These are phyloP conservation scores for Cichladusa arquata DNA, from an alignment of 2,113 vertebrate genomes.

Conservation along the genomic window DNA sequence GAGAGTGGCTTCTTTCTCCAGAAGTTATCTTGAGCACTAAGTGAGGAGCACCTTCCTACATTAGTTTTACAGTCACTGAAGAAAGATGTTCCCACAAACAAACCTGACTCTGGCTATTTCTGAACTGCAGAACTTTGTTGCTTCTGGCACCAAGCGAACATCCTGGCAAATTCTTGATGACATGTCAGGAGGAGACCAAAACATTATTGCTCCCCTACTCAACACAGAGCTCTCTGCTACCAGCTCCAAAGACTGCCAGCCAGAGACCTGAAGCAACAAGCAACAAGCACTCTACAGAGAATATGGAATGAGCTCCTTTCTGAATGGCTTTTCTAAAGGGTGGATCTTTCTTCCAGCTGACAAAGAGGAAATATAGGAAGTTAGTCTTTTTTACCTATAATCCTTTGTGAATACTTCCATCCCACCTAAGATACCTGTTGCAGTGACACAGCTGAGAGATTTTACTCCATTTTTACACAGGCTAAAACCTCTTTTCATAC, in stretches of 20 bases:
- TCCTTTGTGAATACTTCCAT: background rate
- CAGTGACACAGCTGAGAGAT: background rate
- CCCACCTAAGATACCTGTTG: background rate
- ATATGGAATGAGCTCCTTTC: background rate
- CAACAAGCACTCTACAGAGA: background rate
- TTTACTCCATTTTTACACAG: background rate
- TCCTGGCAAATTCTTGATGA: background rate
- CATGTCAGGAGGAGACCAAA: background rate
- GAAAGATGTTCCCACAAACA: background rate
- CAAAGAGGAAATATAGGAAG: background rate
- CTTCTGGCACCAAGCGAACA: background rate
- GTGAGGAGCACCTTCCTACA: background rate
- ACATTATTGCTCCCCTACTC: background rate
- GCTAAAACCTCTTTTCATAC: background rate
- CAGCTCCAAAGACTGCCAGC: accelerated
- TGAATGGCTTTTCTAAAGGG: background rate
- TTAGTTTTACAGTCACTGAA: background rate
- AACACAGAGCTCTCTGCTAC: background rate
- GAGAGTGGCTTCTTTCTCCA: background rate
- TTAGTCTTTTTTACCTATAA: background rate
- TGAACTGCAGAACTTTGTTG: background rate
- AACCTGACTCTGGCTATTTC: background rate
- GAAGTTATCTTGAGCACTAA: background rate
- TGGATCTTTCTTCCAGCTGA: background rate
- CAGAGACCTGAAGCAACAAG: background rate